These are phyloP conservation scores for Eristalis intricaria DNA, from an alignment of 2,888 invertebrate genomes.

Conservation along the genomic window DNA sequence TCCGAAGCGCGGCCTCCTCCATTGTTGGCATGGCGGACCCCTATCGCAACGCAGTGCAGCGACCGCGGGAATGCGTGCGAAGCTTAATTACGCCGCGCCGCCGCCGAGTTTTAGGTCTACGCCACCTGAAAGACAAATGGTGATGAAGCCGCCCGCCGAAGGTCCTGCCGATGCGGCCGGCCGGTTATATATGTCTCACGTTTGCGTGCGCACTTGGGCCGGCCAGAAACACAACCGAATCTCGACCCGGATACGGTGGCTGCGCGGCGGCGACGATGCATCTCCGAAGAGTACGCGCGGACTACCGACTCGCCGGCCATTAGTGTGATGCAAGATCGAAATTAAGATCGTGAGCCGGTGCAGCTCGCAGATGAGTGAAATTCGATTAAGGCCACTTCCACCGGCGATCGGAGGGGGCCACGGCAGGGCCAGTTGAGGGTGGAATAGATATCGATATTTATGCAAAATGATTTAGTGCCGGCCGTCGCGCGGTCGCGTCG, in stretches of 20 bases:
- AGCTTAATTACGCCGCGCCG: constrained; percentile 61
- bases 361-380: constrained; percentile 45
- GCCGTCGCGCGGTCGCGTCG: too few relatives aligned
- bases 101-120: constrained; percentile 45
- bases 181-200: constrained; percentile 57
- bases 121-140: constrained; percentile 68
- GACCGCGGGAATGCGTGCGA: constrained; percentile 61
- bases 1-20: constrained; percentile 6
- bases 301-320: constrained; percentile 54
- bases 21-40: constrained; percentile 31
- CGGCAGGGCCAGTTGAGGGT: constrained; percentile 55
- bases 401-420: neutral
- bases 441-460: constrained; percentile 72
- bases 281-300: constrained; percentile 5
- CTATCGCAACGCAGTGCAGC: neutral
- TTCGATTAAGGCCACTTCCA: constrained; percentile 55
- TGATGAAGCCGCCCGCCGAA: constrained; percentile 59
- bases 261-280: constrained; percentile 24
- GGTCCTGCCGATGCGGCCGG: neutral
- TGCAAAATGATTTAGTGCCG: constrained; percentile 68
- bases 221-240: neutral
- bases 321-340: constrained; percentile 70
- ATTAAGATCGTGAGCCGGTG: constrained; percentile 68
- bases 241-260: constrained; percentile 46
- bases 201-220: constrained; percentile 41